These are phyloP conservation scores for Liodrosophila aerea DNA, from an alignment of 2,888 invertebrate genomes.

Conservation along the genomic window DNA sequence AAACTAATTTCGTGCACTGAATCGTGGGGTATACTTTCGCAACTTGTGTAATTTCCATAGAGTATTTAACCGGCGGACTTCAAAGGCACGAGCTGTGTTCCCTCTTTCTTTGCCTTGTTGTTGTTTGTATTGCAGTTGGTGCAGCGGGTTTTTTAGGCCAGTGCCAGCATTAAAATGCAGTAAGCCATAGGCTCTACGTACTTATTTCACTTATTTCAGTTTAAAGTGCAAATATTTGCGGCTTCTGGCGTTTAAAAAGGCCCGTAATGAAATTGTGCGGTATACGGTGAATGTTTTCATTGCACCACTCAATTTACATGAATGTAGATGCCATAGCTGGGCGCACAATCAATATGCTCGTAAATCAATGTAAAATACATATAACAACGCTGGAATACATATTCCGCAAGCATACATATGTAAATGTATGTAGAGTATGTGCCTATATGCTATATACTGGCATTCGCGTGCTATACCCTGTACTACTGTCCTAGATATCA, in stretches of 20 bases:
- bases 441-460: not conserved
- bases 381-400: not conserved
- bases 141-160: slow-evolving; percentile 40
- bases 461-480: too few species aligned
- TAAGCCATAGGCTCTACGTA: slow-evolving; percentile 45
- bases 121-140: slow-evolving; percentile 5
- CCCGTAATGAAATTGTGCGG: slow-evolving; percentile 68
- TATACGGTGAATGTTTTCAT: slow-evolving; percentile 30
- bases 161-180: slow-evolving; percentile 41
- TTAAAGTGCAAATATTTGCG: slow-evolving; percentile 72
- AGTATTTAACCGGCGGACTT: slow-evolving; percentile 11
- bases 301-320: slow-evolving; percentile 49
- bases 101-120: slow-evolving; percentile 6
- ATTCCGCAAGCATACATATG: not conserved
- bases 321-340: slow-evolving; percentile 11
- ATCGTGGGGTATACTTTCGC: too few species aligned
- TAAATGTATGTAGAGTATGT: slow-evolving; percentile 1
- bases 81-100: too few species aligned
- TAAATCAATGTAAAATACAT: slow-evolving; percentile 7
- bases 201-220: slow-evolving; percentile 42
- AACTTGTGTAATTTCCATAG: too few species aligned
- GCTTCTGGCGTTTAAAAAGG: slow-evolving; percentile 47
- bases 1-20: too few species aligned
- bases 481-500: too few species aligned
- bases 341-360: slow-evolving; percentile 16